Evolutionary conservation across 53 echinoderm and acorn worm species (phyloP), one percentile per base, ranked within the genome.

Genomic region (Stichopus horrens): DNA sequence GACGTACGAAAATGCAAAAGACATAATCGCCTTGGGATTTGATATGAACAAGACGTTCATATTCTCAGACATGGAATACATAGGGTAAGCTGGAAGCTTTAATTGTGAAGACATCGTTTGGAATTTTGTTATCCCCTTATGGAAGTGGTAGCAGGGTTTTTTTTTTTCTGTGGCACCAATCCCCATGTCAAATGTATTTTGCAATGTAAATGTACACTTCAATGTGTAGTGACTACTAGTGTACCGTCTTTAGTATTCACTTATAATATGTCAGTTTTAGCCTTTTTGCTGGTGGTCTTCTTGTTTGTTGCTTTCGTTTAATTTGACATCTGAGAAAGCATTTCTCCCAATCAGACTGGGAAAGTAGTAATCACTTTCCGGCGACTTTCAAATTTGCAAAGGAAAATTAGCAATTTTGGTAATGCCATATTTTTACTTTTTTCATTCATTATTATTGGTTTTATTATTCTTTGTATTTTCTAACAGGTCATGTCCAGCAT

Each of bases 21-120:
- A 98, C 74, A 98, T 98, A 77, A 97, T 97, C 58, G 91, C 97
- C 9, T 63, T 88, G 19, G 97, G 97, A 8, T 97, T 95, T 90
- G 94, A 95, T 81, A 82, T 91, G 23, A 89, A 95, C 59, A 97
- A 97, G 86, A 97, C 97, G 5, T 97, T 97, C 86, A 95, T 97
- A 78, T 97, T 97, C 91, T 95, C 95, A 56, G 94, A 98, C 79
- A 98, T 98, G 89, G 92, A 96, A 51, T 98, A 96, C 57, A 94
- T 98, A 21, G 95, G 93, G 99, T 95, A 66, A 89, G 98, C 84
- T 5, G 19, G 7, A 7, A 9, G 8, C 77, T 9, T 86, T 37
- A 37, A 37, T 2, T 37, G 0, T 37, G 37, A 37, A 37, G 37
- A 37, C 37, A 37, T 37, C 37, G 37, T 37, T 37, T 37, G 37